Evolutionary conservation across 2,888 invertebrate genomes (phyloP).

Genomic region (Biston stratarius): DNA sequence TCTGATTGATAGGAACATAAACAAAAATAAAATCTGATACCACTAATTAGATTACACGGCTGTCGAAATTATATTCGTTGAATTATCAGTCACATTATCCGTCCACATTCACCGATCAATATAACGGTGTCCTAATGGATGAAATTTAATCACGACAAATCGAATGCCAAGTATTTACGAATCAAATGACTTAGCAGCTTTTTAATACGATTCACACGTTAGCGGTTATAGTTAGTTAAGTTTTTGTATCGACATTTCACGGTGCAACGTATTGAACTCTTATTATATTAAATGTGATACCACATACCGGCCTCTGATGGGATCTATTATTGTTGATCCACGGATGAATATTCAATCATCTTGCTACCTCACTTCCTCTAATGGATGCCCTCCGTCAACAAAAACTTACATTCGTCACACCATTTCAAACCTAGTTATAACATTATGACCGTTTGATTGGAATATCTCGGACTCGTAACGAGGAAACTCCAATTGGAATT

Average conservation of each 20-base stretch:
- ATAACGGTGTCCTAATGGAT: conserved; percentile 83
- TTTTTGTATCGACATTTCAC: conserved; percentile 85
- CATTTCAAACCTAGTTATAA: conserved; percentile 58
- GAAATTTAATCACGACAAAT: conserved; percentile 86
- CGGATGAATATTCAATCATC: conserved; percentile 85
- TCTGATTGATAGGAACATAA: neutral
- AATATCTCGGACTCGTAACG: conserved; percentile 39
- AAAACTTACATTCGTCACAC: conserved; percentile 67
- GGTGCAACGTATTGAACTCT: conserved; percentile 84
- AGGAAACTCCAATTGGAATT: conserved; percentile 31
- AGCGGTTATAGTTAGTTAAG: conserved; percentile 85
- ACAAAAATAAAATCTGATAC: conserved; percentile 12
- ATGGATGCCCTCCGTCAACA: conserved; percentile 64
- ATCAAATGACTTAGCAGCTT: conserved; percentile 85
- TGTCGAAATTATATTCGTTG: conserved; percentile 72
- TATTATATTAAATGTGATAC: conserved; percentile 85
- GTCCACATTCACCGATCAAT: conserved; percentile 68
- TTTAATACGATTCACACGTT: conserved; percentile 87
- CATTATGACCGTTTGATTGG: conserved; percentile 53
- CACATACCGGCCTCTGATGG: conserved; percentile 83
- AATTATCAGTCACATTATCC: conserved; percentile 79
- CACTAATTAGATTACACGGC: conserved; percentile 32
- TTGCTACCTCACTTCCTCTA: conserved; percentile 72
- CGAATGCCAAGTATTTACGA: conserved; percentile 86
- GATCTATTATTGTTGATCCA: conserved; percentile 85